Base-by-base conservation (phyloP, 2,113 vertebrate genomes). In the Ursus arctos region DNA sequence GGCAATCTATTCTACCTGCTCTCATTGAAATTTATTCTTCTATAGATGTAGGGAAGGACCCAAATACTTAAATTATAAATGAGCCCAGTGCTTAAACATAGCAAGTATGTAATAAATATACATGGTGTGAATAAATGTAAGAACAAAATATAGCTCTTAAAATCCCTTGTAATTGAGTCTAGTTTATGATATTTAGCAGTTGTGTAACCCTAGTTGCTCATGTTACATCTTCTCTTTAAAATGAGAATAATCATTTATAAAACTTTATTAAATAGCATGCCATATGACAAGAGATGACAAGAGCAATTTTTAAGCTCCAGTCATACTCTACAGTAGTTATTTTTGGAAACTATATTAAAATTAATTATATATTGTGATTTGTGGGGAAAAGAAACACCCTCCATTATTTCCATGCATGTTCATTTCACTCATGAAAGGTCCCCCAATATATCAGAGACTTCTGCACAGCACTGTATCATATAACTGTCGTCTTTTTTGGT, bases 61-160 rank as follows among this genome's bases (percentile, higher is more conserved):
- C 22, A 97, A 65, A 97, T 81, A 53, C 15, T 87, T 96, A 86
- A 93, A 94, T 91, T 97, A 96, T 95, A 91, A 91, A 92, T 93
- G 59, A 90, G n/a, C 3, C 22, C 26, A 91, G 24, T 88, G 36
- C 24, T 79, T 91, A 94, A 95, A 51, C 6, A 28, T 79, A 96
- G 3, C 1, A 92, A 92, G 22, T 83, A 72, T 65, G 9, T 91
- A 36, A 86, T 91, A 95, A 94, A 71, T 77, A 85, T 77, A 65
- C 13, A 61, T 69, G 49, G 47, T 91, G 9, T 69, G 43, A 96
- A 79, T 80, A 59, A 74, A 83, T 69, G 36, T 69, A 43, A 84
- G 57, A 85, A 87, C 5, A 71, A 95, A 96, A 74, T 18, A 81
- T 84, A 72, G 55, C 57, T 49, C 0, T 11, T 81, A 72, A 93